Evolutionary conservation across 2,113 vertebrate species (phyloP), one percentile per base, ranked within the genome.

Genomic region (Casuarius casuarius): DNA sequence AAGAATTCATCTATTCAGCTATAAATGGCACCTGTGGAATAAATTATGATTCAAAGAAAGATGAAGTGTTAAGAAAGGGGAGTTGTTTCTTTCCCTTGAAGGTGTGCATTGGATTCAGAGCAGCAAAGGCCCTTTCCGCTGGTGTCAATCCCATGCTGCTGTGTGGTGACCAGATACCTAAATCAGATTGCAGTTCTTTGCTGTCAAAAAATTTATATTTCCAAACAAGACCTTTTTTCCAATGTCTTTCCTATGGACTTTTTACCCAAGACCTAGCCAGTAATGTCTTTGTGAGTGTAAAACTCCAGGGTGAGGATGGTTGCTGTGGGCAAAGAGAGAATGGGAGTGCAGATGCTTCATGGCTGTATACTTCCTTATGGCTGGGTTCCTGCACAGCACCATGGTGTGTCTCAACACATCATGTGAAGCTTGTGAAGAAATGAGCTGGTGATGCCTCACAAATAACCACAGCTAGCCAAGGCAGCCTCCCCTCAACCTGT

Each of bases 321-420:
- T 22, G 33, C 31, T 49, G 42, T 48, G 48, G 48, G 8, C 12
- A n/a, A 67, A 81, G 28, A 10, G 0, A 7, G 4, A 6, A 42
- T 16, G 42, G 38, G 25, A 71, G 9, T 68, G 35, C 26, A 66
- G 33, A 4, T 51, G 9, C 49, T 78, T 74, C 68, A 13, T 16
- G 20, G 75, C n/a, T 18, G 46, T 9, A 13, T 83, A 4, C 5
- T 85, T 42, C 67, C 23, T 9, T 51, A 1, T 14, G 18, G 42
- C 38, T 15, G 8, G 52, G 26, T 72, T 83, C 26, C 29, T 77
- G 40, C 44, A 56, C 23, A 5, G n/a, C 42, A 12, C 40, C 13
- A 8, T 18, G 3, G 2, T 7, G 12, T 91, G 52, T 44, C 35
- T 63, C 58, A 46, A 31, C 14, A 29, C 1, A 0, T 48, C 11